Base-by-base conservation (phyloP, 2,113 vertebrate species). In the Epinephelus cyanopodus region DNA sequence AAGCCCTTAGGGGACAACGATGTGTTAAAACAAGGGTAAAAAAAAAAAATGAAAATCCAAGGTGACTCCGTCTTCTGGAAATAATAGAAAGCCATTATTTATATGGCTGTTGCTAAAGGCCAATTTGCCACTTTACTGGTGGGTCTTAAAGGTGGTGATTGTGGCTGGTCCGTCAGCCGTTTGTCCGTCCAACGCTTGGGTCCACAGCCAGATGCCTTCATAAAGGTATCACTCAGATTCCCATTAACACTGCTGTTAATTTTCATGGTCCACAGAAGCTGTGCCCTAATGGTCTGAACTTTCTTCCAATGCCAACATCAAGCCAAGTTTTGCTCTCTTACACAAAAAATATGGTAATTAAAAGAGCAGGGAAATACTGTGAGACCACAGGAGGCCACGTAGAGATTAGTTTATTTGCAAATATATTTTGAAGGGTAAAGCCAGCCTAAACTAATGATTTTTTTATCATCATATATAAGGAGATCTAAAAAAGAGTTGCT, bases 11-110 rank as follows among this genome's bases (percentile, higher is more conserved):
- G 47, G 48, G 29, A 27, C 7, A 19, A 23, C 18, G 42, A 3
- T 70, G 37, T 85, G 53, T 79, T 67, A 39, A 77, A 90, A 65
- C 14, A 60, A 42, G 29, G 4, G 12, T 64, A 29, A n/a, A 79
- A 53, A 57, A 5, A 29, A 29, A 29, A 5, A 29, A n/a, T n/a
- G 29, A 29, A 29, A 77, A 77, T 42, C 50, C 78, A 90, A 86
- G 81, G 68, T 79, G 61, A 82, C 68, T 58, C 14, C 47, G 45
- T 37, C 18, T 48, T 45, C 33, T 50, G 57, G 53, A 84, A 81
- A 52, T 21, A 39, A 82, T 45, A 29, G 42, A 83, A 77, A 58
- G 6, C 12, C 29, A 29, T 84, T 73, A 77, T 79, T 83, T 81
- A 39, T 64, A 81, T 8, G 2, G 25, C 39, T 72, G 29, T 21